Conservation (phyloP, 2,113 vertebrate species). For the Sinocyclocheilus anshuiensis region DNA sequence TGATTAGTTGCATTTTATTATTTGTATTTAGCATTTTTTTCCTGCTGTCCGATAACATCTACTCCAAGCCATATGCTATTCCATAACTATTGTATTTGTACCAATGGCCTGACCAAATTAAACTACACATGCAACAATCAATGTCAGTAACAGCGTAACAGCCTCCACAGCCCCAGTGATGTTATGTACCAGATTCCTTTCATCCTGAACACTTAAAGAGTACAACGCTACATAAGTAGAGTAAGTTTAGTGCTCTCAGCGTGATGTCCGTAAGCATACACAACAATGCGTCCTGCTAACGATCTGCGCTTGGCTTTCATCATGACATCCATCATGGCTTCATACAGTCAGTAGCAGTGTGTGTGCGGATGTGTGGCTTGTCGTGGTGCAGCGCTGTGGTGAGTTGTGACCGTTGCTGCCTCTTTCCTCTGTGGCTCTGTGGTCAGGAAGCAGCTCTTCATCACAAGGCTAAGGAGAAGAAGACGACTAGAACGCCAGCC, state of each 20-base stretch:
- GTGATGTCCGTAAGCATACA: not conserved
- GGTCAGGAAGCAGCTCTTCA: slow-evolving; percentile 43
- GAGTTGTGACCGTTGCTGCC: slow-evolving; percentile 56
- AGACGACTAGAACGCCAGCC: not conserved
- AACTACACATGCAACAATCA: not conserved
- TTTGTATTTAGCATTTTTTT: not conserved
- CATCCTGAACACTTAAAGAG: not conserved
- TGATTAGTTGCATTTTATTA: not conserved
- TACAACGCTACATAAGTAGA: not conserved
- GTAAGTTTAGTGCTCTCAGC: not conserved
- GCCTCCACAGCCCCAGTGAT: not conserved
- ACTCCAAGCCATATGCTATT: not conserved
- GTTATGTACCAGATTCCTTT: not conserved
- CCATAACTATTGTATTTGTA: not conserved
- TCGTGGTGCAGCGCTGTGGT: slow-evolving; percentile 34
- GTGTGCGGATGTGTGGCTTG: slow-evolving; percentile 49
- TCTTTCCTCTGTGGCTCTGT: slow-evolving; percentile 51
- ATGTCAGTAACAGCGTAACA: not conserved
- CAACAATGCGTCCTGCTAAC: not conserved
- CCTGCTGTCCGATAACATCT: not conserved
- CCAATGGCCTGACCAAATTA: not conserved
- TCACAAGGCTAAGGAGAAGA: slow-evolving; percentile 24
- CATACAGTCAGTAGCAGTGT: slow-evolving; percentile 15
- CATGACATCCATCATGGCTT: slow-evolving; percentile 40
- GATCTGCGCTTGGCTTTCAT: slow-evolving; percentile 22